Conservation (phyloP, 2,888 invertebrate genomes). For the Holacanthella duospinosa region DNA sequence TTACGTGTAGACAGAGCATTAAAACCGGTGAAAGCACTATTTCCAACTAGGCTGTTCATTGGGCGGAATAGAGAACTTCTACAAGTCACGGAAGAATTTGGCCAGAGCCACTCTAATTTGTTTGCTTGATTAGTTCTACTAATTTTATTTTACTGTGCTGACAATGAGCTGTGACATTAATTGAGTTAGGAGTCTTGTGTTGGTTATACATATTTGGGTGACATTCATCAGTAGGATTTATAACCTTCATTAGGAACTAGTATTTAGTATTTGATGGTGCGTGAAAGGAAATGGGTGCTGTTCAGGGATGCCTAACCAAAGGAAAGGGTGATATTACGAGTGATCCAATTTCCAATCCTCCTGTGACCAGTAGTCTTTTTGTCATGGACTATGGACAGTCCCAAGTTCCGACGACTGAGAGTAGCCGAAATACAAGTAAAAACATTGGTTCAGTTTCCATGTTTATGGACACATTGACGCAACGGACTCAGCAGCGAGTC, state of each 20-base stretch:
- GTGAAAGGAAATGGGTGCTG: conserved; percentile 1
- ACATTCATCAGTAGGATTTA: background rate
- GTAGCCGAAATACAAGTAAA: background rate
- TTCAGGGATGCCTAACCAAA: background rate
- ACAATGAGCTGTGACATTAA: background rate
- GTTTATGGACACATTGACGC: background rate
- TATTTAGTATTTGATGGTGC: background rate
- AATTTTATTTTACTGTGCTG: background rate
- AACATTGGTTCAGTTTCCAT: background rate
- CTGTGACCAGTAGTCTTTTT: background rate
- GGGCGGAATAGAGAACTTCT: background rate
- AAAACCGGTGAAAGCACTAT: background rate
- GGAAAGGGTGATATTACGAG: background rate
- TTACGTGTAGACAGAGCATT: background rate
- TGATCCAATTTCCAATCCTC: background rate
- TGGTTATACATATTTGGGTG: background rate
- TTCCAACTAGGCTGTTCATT: background rate
- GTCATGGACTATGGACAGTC: background rate
- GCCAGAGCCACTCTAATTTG: background rate
- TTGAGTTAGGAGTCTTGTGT: background rate
- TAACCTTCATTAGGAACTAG: background rate
- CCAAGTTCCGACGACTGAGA: background rate
- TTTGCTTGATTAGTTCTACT: background rate
- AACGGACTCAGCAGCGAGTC: background rate
- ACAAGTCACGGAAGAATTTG: background rate